phyloP scores from a whole-genome alignment of 2,888 invertebrate genomes.

The Cancer borealis region DNA sequence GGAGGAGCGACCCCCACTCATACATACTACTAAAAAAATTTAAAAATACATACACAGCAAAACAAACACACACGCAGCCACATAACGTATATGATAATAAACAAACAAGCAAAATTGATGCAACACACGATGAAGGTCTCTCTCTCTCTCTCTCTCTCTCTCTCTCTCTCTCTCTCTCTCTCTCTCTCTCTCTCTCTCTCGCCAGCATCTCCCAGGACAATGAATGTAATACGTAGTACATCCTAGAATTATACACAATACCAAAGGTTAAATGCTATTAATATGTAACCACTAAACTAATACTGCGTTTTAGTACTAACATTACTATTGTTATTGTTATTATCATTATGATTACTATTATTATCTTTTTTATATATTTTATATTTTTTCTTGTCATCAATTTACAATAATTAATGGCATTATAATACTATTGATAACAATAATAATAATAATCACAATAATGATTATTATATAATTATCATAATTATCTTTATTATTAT shows the following conservation, averaged over 20 bases:
- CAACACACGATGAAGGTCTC: neutral
- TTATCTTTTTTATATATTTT: no score
- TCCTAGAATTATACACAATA: neutral
- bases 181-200: constrained; percentile 22
- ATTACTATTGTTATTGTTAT: no score
- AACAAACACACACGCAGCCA: neutral
- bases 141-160: constrained; percentile 18
- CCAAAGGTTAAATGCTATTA: neutral
- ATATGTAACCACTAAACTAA: no score
- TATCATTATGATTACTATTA: no score
- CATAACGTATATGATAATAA: neutral
- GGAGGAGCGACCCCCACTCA: neutral
- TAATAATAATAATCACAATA: no score
- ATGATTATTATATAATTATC: no score
- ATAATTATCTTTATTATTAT: neutral
- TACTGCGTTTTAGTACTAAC: no score
- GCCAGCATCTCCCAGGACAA: no score
- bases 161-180: constrained; percentile 22
- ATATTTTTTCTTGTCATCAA: no score
- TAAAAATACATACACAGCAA: neutral
- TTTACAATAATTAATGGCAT: no score
- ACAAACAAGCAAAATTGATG: constrained; percentile 3
- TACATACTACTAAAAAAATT: no score
- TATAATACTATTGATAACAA: no score
- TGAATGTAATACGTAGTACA: neutral